Conservation (phyloP, 2,797 vertebrate genomes). For the Gymnopithys bicolor region DNA sequence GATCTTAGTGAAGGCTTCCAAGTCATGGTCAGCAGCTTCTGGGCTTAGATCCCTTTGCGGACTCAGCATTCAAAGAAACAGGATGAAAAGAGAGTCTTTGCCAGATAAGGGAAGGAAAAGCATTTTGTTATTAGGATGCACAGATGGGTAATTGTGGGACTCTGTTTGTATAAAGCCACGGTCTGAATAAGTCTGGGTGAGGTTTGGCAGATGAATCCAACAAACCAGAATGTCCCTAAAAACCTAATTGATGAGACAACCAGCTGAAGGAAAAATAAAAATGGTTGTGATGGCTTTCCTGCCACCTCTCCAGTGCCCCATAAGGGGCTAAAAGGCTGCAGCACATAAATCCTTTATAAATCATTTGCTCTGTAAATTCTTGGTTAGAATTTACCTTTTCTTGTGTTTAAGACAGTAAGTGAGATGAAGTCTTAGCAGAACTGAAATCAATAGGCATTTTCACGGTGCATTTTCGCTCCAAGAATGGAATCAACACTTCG, state of each 20-base stretch:
- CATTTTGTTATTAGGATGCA: neutral
- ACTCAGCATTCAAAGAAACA: neutral
- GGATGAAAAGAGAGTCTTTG: neutral
- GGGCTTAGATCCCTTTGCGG: neutral
- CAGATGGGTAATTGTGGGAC: neutral
- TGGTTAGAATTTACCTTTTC: neutral
- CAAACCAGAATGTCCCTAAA: neutral
- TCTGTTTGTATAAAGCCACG: neutral
- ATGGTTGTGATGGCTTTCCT: neutral
- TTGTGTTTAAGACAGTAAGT: neutral
- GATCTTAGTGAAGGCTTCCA: neutral
- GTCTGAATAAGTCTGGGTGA: neutral
- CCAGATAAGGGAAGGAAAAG: neutral
- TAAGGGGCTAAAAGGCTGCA: neutral
- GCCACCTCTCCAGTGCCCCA: neutral
- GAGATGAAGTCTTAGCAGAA: neutral
- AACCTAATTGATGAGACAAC: neutral
- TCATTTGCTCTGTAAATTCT: neutral
- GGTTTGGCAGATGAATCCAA: neutral
- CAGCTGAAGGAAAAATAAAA: neutral
- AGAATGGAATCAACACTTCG: neutral
- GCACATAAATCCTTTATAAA: neutral
- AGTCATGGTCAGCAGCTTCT: constrained; percentile 10
- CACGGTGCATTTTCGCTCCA: neutral
- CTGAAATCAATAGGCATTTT: neutral